Base-by-base conservation (phyloP, 53 echinoderm and acorn worm species). In the Holothuria scabra region DNA sequence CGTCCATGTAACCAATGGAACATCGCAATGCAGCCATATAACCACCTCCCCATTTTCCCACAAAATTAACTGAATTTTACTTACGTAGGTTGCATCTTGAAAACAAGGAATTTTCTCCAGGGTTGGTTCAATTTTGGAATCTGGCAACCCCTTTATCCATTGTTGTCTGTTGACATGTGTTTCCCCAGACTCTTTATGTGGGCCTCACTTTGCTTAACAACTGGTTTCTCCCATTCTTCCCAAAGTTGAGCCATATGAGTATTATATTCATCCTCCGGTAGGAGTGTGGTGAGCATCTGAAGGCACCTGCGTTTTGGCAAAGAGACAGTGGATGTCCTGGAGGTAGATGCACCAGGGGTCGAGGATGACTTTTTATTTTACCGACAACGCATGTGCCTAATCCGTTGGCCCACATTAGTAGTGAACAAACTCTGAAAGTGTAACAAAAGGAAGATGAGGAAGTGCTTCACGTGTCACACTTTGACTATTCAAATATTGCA, bases 341-440 rank as follows among this genome's bases (percentile, higher is more conserved):
- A 41, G 41, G 41, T 41, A 41, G 41, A 41, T 41, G 41, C 41
- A 41, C 41, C 41, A 5, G 41, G 41, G 41, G 41, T 41, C 7
- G 41, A 35, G 60, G 37, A 35, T 32, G 81, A 78, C 57, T 48
- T 79, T 68, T 79, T 79, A 34, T 74, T 86, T 23, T 66, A 28
- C 66, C 44, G 21, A 81, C 87, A 87, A 56, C 87, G 66, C 60
- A 87, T 87, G 32, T 81, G 87, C 25, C 87, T 34, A 44, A 87
- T 87, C 34, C 62, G n/a, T 44, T 87, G 87, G 81, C 67, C 56
- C 9, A 87, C 66, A 49, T 80, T 80, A 12, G 79, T 80, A 41
- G 82, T 87, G 72, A 87, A 87, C 46, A 87, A 68, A 46, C 80
- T 79, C 87, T 81, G 72, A 8, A 41, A 4, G 41, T 41, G 41